phyloP scores from a whole-genome alignment of 2,797 vertebrate species.

The Enteromius anoplus region DNA sequence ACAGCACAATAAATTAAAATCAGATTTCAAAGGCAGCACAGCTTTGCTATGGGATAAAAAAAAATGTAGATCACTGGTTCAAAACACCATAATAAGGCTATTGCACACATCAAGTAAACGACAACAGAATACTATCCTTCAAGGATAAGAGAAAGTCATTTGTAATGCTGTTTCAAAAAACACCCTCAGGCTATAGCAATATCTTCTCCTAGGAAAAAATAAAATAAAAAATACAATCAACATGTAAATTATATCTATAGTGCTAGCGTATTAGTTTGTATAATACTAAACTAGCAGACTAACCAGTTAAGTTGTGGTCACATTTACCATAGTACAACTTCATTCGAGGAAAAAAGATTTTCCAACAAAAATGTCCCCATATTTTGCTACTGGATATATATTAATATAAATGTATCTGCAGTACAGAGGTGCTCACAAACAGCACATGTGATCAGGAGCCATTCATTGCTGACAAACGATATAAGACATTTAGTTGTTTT shows the following conservation, averaged over 20 bases:
- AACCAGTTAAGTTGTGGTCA: background rate
- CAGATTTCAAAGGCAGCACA: background rate
- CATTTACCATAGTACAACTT: background rate
- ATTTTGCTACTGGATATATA: background rate
- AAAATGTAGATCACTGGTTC: background rate
- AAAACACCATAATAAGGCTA: background rate
- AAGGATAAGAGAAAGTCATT: background rate
- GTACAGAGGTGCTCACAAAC: background rate
- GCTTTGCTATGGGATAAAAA: background rate
- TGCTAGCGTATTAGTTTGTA: background rate
- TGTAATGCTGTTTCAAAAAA: background rate
- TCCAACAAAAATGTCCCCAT: background rate
- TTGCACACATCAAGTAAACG: background rate
- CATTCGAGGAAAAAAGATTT: no score
- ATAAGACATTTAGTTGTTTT: background rate
- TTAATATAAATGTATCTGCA: background rate
- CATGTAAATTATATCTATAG: background rate
- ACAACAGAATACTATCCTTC: background rate
- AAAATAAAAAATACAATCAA: background rate
- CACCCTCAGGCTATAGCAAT: background rate
- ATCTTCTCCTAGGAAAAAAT: background rate
- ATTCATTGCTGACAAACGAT: background rate
- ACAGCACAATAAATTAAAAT: slow-evolving; percentile 23
- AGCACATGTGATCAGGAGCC: background rate
- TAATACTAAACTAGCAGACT: background rate